Evolutionary conservation across 2,113 vertebrate genomes (phyloP), one percentile per base, ranked within the genome.

Genomic region (Rhadina sibilatrix): DNA sequence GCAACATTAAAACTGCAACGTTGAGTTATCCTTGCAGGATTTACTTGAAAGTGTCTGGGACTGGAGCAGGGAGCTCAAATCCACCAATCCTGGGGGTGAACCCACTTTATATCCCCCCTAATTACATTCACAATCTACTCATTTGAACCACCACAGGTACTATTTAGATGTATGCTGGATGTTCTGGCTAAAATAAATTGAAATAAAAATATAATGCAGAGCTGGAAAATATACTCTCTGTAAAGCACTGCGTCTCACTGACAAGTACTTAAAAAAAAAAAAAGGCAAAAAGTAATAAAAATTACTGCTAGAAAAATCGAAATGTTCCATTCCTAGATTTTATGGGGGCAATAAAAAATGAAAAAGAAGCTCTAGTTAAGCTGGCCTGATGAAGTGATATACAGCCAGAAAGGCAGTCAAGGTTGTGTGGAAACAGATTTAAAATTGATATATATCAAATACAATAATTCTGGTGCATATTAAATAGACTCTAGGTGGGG

Each of bases 221-320:
- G 89, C 72, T 93, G 96, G 94, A 96, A 91, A 95, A 97, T 97
- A 96, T 77, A 93, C 95, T 97, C 97, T 81, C 59, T 38, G 86
- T 52, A 72, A 91, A 92, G 92, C 42, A 78, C 87, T 96, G 92
- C 83, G 77, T 96, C 87, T 97, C 80, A 27, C 88, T 95, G 94
- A 95, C 93, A 97, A 96, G 96, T 97, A 89, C 89, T 97, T 97
- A 54, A 95, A 96, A 97, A 72, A 71, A 95, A 38, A 38, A 96
- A 93, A 44, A 54, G 78, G 93, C 94, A 56, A 97, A 96, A 97
- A 97, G 93, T 92, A 95, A 97, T 97, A 97, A 98, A 98, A 98
- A 98, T 96, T 97, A 97, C 94, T 97, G 91, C 91, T 97, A 95
- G 91, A 94, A 96, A 98, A 97, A 97, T 97, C 95, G 72, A 98